Base-by-base conservation (phyloP, 2,888 invertebrate genomes). In the Drosophila meridionalis region DNA sequence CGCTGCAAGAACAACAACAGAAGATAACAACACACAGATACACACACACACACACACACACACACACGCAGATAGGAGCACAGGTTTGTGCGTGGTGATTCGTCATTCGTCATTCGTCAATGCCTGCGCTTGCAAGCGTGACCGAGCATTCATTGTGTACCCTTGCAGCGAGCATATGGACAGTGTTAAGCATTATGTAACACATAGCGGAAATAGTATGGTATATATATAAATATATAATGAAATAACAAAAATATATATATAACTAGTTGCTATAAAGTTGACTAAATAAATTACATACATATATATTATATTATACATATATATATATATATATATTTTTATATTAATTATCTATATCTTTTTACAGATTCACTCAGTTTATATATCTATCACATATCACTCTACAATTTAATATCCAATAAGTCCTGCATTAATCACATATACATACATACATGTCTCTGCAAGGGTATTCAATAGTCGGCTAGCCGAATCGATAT, bases 1-100 rank as follows among this genome's bases (percentile, higher is more conserved):
- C 91, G 56, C 92, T 92, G 70, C 20, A 64, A 57, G 34, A 28
- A 14, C 20, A 36, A 52, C 34, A 52, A 30, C 8, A 42, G 1
- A 55, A 50, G 30, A 68, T 9, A 68, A 43, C 42, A 30, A 63
- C 62, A 28, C 14, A 14, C 2, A 3, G 26, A 42, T 47, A 67
- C 14, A 36, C 55, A 28, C n/a, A 32, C 12, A 30, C 4, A 6
- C 14, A 8, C 4, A 30, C 5, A 14, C 40, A 40, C 14, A 30
- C 20, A 42, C 4, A 7, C 11, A 6, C 34, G n/a, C 8, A 32
- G 5, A 4, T 5, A n/a, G 9, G 2, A n/a, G 1, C 42, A 12
- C 43, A 40, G 56, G 56, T 32, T 43, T 43, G 30, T 45, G 45
- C 58, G 58, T 58, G 58, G 58, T 74, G 45, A 42, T 65, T 32